phyloP scores from a whole-genome alignment of 2,113 vertebrate genomes.

The Forbesichthys agassizii region DNA sequence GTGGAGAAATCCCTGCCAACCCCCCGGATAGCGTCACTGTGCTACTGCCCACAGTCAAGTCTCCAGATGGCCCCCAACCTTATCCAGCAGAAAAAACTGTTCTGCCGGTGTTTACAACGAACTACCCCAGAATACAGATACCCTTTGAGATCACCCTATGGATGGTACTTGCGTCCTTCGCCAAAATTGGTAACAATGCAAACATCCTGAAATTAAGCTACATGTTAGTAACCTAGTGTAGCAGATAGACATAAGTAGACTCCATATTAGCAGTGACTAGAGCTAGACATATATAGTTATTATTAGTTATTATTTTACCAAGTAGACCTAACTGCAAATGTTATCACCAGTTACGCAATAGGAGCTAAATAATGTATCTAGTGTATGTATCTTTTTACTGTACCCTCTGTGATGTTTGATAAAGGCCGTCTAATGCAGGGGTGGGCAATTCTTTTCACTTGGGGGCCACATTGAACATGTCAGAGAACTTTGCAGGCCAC shows the following conservation, averaged over 20 bases:
- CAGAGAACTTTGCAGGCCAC: too few species aligned
- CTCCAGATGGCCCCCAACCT: constrained; percentile 42
- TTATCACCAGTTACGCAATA: too few species aligned
- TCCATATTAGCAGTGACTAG: too few species aligned
- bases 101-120: constrained; percentile 86
- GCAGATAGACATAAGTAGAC: too few species aligned
- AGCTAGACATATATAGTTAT: too few species aligned
- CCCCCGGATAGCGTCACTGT: constrained; percentile 30
- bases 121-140: constrained; percentile 90
- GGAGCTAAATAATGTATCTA: background rate
- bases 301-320: too few species aligned
- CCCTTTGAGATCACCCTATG: constrained; percentile 97
- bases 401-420: background rate
- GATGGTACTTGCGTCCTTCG: constrained; percentile 92
- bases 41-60: constrained; percentile 29
- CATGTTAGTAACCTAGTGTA: too few species aligned
- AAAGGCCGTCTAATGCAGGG: too few species aligned
- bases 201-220: background rate
- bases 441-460: too few species aligned
- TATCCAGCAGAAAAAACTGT: constrained; percentile 66
- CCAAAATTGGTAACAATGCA: constrained; percentile 89
- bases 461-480: too few species aligned
- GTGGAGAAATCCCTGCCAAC: constrained; percentile 43
- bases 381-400: background rate
- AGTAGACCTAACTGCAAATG: too few species aligned